phyloP scores from a whole-genome alignment of 2,113 vertebrate genomes.

The Notechis scutatus region DNA sequence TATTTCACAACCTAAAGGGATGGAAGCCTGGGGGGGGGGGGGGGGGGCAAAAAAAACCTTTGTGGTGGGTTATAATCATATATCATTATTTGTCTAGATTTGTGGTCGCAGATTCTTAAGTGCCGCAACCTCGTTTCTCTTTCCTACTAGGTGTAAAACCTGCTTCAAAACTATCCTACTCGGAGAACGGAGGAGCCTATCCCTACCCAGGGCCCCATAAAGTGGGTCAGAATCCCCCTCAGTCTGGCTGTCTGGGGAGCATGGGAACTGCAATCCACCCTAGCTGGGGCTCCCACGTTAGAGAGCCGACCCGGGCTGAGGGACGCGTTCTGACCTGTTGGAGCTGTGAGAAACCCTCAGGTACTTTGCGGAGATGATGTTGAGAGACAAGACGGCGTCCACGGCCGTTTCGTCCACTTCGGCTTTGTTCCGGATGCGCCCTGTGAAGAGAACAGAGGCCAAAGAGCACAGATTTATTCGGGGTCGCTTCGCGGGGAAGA shows the following conservation, averaged over 20 bases:
- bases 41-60: background rate
- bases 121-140: background rate
- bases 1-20: background rate
- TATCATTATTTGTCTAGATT: background rate
- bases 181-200: background rate
- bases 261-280: background rate
- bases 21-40: background rate
- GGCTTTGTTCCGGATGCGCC: conserved; percentile 89
- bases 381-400: conserved; percentile 91
- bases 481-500: background rate
- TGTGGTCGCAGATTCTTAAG: background rate
- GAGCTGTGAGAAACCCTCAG: conserved; percentile 92
- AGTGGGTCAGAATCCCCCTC: background rate
- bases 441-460: conserved; percentile 41
- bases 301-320: background rate
- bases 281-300: background rate
- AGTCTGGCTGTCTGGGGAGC: background rate
- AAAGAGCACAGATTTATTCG: background rate
- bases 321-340: conserved; percentile 76
- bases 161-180: background rate
- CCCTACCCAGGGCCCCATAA: background rate
- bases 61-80: background rate
- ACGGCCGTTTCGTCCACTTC: conserved; percentile 89
- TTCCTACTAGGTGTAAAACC: background rate
- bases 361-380: conserved; percentile 97